Conservation (phyloP, 2,113 vertebrate genomes). For the Falco punctatus region DNA sequence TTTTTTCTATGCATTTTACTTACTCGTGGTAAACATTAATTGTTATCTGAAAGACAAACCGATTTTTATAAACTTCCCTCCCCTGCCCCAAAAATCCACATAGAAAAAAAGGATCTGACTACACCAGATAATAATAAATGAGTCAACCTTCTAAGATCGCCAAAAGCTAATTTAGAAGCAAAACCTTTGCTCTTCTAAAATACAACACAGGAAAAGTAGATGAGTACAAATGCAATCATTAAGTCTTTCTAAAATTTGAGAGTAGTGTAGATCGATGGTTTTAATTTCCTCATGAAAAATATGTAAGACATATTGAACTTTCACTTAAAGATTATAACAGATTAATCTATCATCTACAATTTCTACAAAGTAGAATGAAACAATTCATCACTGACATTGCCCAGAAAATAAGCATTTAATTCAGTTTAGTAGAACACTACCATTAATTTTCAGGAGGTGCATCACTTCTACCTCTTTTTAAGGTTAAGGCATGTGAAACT, state of each 20-base stretch:
- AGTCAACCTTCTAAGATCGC: background rate
- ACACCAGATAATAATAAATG: background rate
- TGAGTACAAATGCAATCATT: constrained; percentile 4
- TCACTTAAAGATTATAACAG: background rate
- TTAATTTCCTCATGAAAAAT: background rate
- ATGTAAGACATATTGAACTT: background rate
- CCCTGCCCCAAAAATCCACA: background rate
- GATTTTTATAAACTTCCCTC: background rate
- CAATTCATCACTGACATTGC: background rate
- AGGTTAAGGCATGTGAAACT: background rate
- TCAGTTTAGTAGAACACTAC: background rate
- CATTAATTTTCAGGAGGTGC: background rate
- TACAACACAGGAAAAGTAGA: background rate
- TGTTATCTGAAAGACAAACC: background rate
- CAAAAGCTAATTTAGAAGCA: constrained; percentile 7
- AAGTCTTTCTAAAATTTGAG: background rate
- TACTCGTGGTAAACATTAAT: background rate
- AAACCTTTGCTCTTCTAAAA: background rate
- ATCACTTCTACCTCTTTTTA: background rate
- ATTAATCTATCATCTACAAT: background rate
- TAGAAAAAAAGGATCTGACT: background rate
- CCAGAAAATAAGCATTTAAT: background rate
- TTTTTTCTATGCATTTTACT: background rate
- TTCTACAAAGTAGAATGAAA: background rate
- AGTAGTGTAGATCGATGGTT: background rate